Conservation (phyloP, 2,113 vertebrate species). For the Oenanthe melanoleuca region DNA sequence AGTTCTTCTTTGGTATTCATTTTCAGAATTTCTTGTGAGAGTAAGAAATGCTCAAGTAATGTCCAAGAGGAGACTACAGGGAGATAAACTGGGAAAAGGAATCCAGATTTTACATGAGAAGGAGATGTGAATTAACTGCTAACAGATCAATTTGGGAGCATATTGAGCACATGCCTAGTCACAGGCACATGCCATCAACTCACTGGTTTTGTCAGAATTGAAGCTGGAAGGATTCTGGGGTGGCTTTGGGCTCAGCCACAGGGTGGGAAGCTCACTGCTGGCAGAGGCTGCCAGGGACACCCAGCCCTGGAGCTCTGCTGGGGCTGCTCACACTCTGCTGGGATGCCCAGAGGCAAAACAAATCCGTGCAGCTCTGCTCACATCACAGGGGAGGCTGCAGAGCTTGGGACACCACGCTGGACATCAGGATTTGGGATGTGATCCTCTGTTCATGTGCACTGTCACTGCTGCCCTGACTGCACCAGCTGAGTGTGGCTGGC, state of each 20-base stretch:
- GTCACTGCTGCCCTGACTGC: not conserved
- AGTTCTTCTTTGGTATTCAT: not conserved
- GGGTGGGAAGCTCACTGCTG: not conserved
- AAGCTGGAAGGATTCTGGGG: not conserved
- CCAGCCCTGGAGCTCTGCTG: not conserved
- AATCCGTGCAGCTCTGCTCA: not conserved
- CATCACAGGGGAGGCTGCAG: not conserved
- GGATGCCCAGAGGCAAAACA: not conserved
- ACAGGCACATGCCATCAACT: not conserved
- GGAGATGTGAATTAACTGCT: not conserved
- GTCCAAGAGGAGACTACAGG: not conserved
- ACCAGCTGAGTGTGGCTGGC: not conserved
- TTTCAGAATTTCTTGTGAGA: not conserved
- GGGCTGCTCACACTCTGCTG: not conserved
- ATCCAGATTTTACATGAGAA: not conserved
- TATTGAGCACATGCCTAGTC: not conserved
- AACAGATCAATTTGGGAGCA: not conserved
- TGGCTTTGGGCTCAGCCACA: not conserved
- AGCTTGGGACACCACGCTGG: not conserved
- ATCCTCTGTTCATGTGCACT: not conserved
- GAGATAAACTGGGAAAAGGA: not conserved
- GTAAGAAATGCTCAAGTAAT: not conserved
- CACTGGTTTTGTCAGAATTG: not conserved
- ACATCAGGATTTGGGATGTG: fast-evolving
- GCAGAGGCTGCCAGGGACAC: not conserved